A percentile compares a stretch with the other conserved stretches of the same genome.
These are phyloP conservation scores for Glaucopsyche alexis DNA, from an alignment of 2,888 invertebrate species.

Conservation along the genomic window DNA sequence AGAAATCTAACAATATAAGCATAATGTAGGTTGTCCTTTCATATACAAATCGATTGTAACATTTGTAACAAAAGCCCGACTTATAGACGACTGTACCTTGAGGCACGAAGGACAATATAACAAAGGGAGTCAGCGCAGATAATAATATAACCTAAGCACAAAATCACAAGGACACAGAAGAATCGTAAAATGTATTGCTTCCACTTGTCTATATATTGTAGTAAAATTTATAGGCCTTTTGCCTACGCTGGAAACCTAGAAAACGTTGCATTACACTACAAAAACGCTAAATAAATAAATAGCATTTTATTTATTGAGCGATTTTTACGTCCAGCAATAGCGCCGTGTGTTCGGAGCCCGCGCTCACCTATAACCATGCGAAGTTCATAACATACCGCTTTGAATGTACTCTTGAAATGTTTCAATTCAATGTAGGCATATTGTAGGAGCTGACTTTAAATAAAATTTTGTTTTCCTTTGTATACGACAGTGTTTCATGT, in stretches of 20 bases:
- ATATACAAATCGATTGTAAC: not conserved
- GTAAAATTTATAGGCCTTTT: not conserved
- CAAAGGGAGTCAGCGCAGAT: not conserved
- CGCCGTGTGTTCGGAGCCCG: not conserved
- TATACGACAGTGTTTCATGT: slow-evolving; percentile 20
- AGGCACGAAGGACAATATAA: not conserved
- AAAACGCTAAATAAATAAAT: not conserved
- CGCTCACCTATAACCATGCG: slow-evolving; percentile 26
- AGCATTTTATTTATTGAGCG: not conserved
- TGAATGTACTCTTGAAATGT: slow-evolving; percentile 34
- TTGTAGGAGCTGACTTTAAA: slow-evolving; percentile 31
- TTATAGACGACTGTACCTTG: not conserved
- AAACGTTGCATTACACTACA: not conserved
- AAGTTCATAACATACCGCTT: slow-evolving; percentile 33
- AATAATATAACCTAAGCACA: not conserved
- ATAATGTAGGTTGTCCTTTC: not conserved
- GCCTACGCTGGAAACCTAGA: not conserved
- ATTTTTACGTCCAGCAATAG: not conserved
- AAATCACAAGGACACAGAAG: not conserved
- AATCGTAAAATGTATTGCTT: not conserved
- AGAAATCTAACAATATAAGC: not conserved
- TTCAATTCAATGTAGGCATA: slow-evolving; percentile 31
- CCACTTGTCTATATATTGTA: not conserved
- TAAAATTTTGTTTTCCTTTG: slow-evolving; percentile 23
- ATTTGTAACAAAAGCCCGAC: not conserved